A percentile compares a stretch with the other conserved stretches of the same genome.
Conservation (phyloP, 2,113 vertebrate genomes). For the Cyanoramphus novaezelandiae region DNA sequence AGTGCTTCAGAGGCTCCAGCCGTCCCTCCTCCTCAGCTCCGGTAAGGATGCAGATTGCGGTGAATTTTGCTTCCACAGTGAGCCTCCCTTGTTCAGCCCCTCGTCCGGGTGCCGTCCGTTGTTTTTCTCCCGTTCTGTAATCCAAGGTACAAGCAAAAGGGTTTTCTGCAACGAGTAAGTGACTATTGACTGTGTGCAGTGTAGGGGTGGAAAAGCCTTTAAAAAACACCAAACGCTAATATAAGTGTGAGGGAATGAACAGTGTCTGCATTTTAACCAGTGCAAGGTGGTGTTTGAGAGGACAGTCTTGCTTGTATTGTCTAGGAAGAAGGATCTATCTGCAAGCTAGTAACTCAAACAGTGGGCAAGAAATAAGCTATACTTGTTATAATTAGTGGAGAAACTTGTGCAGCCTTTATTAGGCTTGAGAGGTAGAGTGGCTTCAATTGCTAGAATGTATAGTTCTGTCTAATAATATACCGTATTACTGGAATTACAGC, state of each 20-base stretch:
- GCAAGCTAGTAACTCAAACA: background rate
- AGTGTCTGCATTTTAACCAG: background rate
- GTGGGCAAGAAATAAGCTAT: background rate
- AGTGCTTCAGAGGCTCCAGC: background rate
- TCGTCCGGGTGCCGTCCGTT: background rate
- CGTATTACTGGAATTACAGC: background rate
- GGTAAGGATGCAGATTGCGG: background rate
- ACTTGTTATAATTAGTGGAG: background rate
- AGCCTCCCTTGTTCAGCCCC: background rate
- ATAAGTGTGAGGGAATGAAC: background rate
- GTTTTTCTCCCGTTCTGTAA: background rate
- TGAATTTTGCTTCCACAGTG: background rate
- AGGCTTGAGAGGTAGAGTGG: background rate
- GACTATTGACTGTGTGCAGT: background rate
- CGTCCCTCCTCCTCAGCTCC: background rate
- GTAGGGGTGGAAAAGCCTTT: background rate
- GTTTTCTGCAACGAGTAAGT: background rate
- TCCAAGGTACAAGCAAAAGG: background rate
- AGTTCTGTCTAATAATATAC: background rate
- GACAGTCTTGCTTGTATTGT: background rate
- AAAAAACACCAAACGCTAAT: background rate
- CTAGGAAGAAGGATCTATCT: background rate
- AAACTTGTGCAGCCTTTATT: background rate
- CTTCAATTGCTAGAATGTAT: background rate
- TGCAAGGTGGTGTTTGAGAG: background rate